A percentile compares a stretch with the other conserved stretches of the same genome.
Conservation (phyloP, 2,113 vertebrate species). For the Solenodon paradoxus region DNA sequence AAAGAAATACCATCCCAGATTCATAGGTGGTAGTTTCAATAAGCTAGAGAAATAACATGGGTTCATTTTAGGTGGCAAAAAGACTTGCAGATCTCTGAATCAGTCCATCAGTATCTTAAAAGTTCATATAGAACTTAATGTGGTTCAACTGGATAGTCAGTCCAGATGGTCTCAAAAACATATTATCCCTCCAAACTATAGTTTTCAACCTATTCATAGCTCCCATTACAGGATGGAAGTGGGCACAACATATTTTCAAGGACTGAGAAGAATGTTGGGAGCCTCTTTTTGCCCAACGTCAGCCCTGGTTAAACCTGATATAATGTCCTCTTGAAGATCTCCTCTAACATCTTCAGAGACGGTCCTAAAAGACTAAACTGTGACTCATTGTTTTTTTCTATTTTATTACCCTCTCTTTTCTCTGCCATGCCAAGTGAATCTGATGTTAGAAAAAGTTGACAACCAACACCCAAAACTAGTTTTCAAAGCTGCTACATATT, state of each 20-base stretch:
- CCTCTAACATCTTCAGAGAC: background rate
- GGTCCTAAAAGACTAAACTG: background rate
- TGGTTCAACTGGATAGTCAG: background rate
- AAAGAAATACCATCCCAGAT: background rate
- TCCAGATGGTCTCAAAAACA: background rate
- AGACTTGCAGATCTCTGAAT: background rate
- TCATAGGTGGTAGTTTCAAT: background rate
- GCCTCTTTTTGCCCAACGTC: background rate
- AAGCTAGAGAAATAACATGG: background rate
- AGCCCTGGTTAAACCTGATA: background rate
- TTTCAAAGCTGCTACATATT: background rate
- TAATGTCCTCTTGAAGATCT: background rate
- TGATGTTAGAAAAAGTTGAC: background rate
- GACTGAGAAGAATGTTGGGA: accelerated
- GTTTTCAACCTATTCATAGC: background rate
- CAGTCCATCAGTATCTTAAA: background rate
- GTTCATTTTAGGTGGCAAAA: background rate
- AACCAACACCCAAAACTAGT: background rate
- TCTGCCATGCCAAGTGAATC: background rate
- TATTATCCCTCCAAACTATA: background rate
- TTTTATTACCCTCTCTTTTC: background rate
- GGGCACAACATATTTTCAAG: background rate
- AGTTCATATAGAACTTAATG: background rate
- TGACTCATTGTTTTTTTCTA: background rate
- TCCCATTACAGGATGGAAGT: background rate